Percentiles rank a stretch among this genome's conserved stretches.
Conservation (phyloP, 2,888 invertebrate species). For the Hydroisotoma schaefferi region DNA sequence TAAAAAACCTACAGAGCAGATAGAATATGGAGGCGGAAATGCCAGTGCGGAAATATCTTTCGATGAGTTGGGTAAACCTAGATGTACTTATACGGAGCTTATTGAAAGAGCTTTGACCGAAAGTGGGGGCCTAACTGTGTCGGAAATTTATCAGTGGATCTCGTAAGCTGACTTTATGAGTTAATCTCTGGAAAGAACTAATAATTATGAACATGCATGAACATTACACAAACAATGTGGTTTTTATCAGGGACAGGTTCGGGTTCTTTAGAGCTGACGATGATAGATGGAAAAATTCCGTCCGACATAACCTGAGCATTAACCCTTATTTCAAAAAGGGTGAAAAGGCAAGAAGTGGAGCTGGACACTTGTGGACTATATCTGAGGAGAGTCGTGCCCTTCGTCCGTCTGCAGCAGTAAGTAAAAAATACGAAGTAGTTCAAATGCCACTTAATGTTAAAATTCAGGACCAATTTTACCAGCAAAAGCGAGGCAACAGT, state of each 20-base stretch:
- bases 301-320: conserved; percentile 83
- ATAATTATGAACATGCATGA: neutral
- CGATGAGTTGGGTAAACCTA: conserved; percentile 67
- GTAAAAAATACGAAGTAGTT: neutral
- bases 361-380: conserved; percentile 85
- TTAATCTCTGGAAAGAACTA: no score
- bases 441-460: neutral
- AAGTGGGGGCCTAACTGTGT: conserved; percentile 81
- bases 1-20: neutral
- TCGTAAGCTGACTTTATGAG: conserved; percentile 77
- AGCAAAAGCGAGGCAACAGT: conserved; percentile 25
- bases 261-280: conserved; percentile 86
- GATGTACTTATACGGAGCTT: conserved; percentile 85
- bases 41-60: conserved; percentile 15
- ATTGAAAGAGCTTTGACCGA: conserved; percentile 83
- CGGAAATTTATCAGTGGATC: conserved; percentile 89
- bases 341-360: conserved; percentile 78
- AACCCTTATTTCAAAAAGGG: conserved; percentile 89
- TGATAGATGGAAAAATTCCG: conserved; percentile 90
- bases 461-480: conserved; percentile 1
- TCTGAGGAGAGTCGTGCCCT: conserved; percentile 53
- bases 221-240: neutral
- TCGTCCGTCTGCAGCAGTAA: conserved; percentile 29
- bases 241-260: conserved; percentile 68
- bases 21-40: conserved; percentile 3